Base-by-base conservation (phyloP, 2,113 vertebrate genomes). In the Cheilinus undulatus region DNA sequence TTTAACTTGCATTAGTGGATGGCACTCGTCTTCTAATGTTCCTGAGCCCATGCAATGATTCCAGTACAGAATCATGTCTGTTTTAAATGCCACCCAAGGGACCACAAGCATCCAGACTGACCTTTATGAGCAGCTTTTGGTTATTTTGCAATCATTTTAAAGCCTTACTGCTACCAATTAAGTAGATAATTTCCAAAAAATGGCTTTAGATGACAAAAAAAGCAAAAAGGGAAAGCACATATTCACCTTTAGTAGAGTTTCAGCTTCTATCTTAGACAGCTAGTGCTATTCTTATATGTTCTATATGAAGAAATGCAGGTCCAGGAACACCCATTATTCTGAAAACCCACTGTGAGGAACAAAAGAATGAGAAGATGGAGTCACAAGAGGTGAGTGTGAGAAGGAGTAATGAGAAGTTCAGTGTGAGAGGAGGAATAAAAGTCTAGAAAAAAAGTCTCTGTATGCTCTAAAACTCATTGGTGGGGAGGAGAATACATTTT, bases 341-440 rank as follows among this genome's bases (percentile, higher is more conserved):
- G 28, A 62, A 69, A 63, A 49, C 52, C 15, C 3, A 50, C 38
- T 10, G 36, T 22, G 51, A 43, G 30, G 43, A 64, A 76, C 24
- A 43, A 32, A 50, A 54, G 43, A 0, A 60, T n/a, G 38, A 22
- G 42, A 49, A 54, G 32, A 78, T 2, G 20, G 51, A 65, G 63
- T 72, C 50, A 54, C 59, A 23, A 27, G 45, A 51, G 53, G 34
- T 38, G 30, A 75, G 45, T 66, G 51, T 60, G 43, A 70, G 40
- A 62, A 61, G 68, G 43, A 56, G 62, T 84, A 84, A 85, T 67
- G 72, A 82, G 76, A 86, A 66, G 32, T 12, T 7, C 50, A 23
- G 67, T 0, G n/a, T 74, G 52, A 64, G 60, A 64, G 28, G 42
- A 56, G 28, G 57, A 12, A 51, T 38, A 24, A 40, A 62, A 45